Percentiles rank a stretch among this genome's conserved stretches.
Evolutionary conservation across 2,113 vertebrate genomes (phyloP).

Genomic region (Oryzias celebensis): DNA sequence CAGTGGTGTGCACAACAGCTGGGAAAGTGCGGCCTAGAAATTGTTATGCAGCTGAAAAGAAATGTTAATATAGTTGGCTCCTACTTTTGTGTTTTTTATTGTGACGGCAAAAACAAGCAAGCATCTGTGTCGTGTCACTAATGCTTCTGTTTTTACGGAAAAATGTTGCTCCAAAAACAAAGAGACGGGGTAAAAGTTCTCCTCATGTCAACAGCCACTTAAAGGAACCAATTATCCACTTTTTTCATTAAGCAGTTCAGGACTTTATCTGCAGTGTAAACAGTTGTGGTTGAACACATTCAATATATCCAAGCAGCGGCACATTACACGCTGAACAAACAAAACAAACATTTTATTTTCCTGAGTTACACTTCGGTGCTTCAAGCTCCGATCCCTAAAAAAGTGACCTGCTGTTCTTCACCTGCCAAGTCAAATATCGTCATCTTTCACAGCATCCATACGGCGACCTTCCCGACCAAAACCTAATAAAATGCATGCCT

Average conservation of each 20-base stretch:
- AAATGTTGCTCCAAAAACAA: not conserved
- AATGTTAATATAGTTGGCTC: not conserved
- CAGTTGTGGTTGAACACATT: not conserved
- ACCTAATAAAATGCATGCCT: too few relatives aligned
- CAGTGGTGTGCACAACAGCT: conserved; percentile 1
- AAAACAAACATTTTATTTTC: not conserved
- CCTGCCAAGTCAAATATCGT: not conserved
- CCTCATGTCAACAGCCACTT: conserved; percentile 1
- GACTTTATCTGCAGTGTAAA: conserved; percentile 7
- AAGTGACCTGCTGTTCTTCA: not conserved
- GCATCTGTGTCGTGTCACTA: not conserved
- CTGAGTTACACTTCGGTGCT: conserved; percentile 4
- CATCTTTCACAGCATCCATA: too few relatives aligned
- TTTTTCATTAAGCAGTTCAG: not conserved
- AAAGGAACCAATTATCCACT: not conserved
- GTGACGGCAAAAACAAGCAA: not conserved
- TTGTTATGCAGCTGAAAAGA: not conserved
- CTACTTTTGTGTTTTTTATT: not conserved
- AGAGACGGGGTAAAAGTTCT: not conserved
- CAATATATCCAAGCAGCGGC: not conserved
- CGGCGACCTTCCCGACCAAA: too few relatives aligned
- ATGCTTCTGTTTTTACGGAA: conserved; percentile 6
- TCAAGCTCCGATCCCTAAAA: not conserved
- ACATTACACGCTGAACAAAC: not conserved
- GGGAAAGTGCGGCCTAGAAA: not conserved